Conservation (phyloP, 1,140 invertebrate genomes). For the Marisa cornuarietis region DNA sequence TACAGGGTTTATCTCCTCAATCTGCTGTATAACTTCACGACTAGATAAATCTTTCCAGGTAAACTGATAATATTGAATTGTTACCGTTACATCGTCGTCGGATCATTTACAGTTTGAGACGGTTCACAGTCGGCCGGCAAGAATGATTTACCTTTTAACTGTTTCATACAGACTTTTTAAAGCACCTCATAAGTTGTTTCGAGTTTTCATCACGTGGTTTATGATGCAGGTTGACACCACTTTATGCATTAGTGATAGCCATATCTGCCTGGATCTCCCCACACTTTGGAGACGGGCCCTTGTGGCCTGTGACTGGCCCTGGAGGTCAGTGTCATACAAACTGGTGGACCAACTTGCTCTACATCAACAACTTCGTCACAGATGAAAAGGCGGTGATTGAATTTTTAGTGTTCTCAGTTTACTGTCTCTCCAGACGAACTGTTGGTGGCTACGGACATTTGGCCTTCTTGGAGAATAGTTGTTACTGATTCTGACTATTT, state of each 20-base stretch:
- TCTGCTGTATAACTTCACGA: not conserved
- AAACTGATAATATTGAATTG: not conserved
- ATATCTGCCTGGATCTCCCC: slow-evolving; percentile 78
- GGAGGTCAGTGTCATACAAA: slow-evolving; percentile 70
- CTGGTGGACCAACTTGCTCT: slow-evolving; percentile 87
- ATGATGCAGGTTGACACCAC: not conserved
- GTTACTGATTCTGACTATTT: no score
- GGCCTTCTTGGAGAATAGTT: not conserved
- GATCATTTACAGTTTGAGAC: no score
- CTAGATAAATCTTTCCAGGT: not conserved
- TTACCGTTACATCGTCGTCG: not conserved
- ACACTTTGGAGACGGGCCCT: slow-evolving; percentile 75
- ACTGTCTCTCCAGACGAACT: not conserved
- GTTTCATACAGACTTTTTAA: not conserved
- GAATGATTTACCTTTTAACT: not conserved
- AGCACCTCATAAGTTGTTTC: not conserved
- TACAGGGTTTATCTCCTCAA: not conserved
- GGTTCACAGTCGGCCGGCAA: no score
- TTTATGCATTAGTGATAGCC: slow-evolving; percentile 69
- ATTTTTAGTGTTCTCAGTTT: not conserved
- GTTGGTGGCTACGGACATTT: not conserved
- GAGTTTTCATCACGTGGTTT: not conserved
- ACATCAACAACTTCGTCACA: slow-evolving; percentile 84
- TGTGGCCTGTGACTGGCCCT: slow-evolving; percentile 68
- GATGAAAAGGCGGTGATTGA: slow-evolving; percentile 63